phyloP scores from a whole-genome alignment of 2,888 invertebrate species.

The Chrysina gloriosa region DNA sequence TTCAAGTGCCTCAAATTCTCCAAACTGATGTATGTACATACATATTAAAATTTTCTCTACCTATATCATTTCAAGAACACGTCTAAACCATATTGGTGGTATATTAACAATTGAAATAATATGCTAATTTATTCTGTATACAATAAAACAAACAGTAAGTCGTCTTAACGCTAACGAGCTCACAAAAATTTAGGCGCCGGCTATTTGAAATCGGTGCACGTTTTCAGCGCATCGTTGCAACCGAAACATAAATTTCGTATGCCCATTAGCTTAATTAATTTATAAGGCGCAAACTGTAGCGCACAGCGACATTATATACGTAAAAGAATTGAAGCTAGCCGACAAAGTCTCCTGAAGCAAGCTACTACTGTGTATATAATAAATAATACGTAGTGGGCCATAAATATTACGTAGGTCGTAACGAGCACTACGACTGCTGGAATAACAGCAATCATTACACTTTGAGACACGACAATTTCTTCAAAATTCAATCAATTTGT shows the following conservation, averaged over 20 bases:
- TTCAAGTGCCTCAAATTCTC: too few species aligned
- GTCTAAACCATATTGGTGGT: not conserved
- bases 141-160: slow-evolving; percentile 34
- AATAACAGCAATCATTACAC: too few species aligned
- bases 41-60: too few species aligned
- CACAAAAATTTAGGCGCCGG: slow-evolving; percentile 36
- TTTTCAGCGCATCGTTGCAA: slow-evolving; percentile 8
- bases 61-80: too few species aligned
- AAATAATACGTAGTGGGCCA: too few species aligned
- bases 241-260: slow-evolving; percentile 31
- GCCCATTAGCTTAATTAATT: slow-evolving; percentile 37
- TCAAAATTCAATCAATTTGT: too few species aligned
- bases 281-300: not conserved
- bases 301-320: not conserved
- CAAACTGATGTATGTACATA: too few species aligned
- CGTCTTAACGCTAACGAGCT: slow-evolving; percentile 21
- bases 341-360: too few species aligned
- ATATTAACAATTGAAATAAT: slow-evolving; percentile 21
- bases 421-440: too few species aligned
- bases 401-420: too few species aligned
- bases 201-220: slow-evolving; percentile 14
- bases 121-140: slow-evolving; percentile 36
- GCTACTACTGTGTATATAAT: too few species aligned
- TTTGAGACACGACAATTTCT: too few species aligned
- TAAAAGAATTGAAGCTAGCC: not conserved